Evolutionary conservation across 1,140 invertebrate species (phyloP), one percentile per base, ranked within the genome.

Genomic region (Calosoma granatense): DNA sequence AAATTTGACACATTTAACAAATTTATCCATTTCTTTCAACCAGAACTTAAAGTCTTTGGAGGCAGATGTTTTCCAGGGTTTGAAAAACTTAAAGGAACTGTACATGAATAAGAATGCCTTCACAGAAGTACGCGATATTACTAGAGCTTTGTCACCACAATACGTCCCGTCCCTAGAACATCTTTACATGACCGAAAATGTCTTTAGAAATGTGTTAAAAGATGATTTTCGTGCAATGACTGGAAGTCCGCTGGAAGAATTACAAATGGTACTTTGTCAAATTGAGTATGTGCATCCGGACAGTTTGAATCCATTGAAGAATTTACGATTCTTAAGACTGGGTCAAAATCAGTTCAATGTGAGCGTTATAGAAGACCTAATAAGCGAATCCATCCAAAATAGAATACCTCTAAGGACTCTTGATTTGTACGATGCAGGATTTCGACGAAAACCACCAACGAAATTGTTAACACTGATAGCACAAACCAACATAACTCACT

Each of bases 401-500:
- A 56, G 64, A n/a, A 72, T 78, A 20, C 71, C 70, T 56, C 64
- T 80, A 11, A 64, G 69, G 9, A 56, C 63, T 36, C 57, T 81
- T 0, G 72, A 76, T 64, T 57, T 81, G 22, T 74, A 71, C n/a
- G 70, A 70, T 15, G 71, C 76, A 63, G 78, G 77, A 0, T 78
- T 79, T 54, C 63, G 74, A 19, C 76, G 72, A 60, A 63, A 64
- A 39, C 69, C 72, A 2, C 76, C 77, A 2, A 67, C 59, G 57
- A 20, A 53, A 14, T 55, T 80, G 2, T 65, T 79, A 60, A 61
- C 74, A 56, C 64, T 74, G 1, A 75, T 79, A 39, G 74, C 75
- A 2, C 67, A 73, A 6, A 71, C 74, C 0, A 75, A 73, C 9
- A 71, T 81, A 26, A 71, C 70, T 23, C 65, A 68, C 54, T 63